Base-by-base conservation (phyloP, 2,113 vertebrate genomes). In the Scatophagus argus region DNA sequence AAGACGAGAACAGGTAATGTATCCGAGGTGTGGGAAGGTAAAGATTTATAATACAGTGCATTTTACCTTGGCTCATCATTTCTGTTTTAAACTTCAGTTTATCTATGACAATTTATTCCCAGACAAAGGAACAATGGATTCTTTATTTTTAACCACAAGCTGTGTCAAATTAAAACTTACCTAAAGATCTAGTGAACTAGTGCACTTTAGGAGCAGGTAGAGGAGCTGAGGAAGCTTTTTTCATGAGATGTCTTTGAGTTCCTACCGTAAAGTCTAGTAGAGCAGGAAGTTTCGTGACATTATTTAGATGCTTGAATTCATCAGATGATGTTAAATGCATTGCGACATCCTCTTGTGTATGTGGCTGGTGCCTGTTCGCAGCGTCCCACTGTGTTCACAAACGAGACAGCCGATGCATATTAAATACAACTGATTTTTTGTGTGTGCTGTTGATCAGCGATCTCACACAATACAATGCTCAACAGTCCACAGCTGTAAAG, bases 1-100 rank as follows among this genome's bases (percentile, higher is more conserved):
- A 61, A 82, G 66, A 81, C 51, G 46, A 77, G 74, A 74, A 76
- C 17, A 76, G 34, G 64, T 81, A 72, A 81, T 77, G 67, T 68
- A 61, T 71, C 12, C 43, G 39, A 81, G 47, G 58, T 1, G 23
- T 21, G 47, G 34, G 60, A 71, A 79, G 62, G 36, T 32, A 72
- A 46, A 56, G 58, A 67, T 71, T n/a, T 75, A 49, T 34, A 61
- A n/a, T 13, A 12, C 29, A 29, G 31, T 31, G 54, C 41, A 52
- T 79, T 80, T 79, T 74, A 54, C 32, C 44, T 34, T 11, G 55
- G 84, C 65, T 78, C 61, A 79, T 78, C 65, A 52, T 27, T 74
- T 77, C 51, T 29, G 21, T 64, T 60, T 82, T 51, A 81, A 52
- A 59, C 16, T 25, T 14, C 55, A 19, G 66, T 62, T n/a, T 60